A percentile compares a stretch with the other conserved stretches of the same genome.
phyloP scores from a whole-genome alignment of 1,140 invertebrate species.

The Apis florea region DNA sequence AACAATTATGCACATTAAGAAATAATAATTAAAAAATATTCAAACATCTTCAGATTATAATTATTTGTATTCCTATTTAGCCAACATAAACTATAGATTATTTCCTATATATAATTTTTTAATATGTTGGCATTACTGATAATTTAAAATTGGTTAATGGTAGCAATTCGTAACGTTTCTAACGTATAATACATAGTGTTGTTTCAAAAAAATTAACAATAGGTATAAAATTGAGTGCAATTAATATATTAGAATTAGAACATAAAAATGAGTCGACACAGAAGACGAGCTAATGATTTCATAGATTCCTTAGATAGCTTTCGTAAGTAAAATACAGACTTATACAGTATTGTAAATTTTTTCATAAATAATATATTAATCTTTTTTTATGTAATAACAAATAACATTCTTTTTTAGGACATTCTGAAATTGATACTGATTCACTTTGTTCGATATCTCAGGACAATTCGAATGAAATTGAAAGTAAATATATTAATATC shows the following conservation, averaged over 20 bases:
- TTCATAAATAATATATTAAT: background rate
- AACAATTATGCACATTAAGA: background rate
- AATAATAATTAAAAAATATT: background rate
- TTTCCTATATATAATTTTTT: background rate
- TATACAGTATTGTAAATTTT: background rate
- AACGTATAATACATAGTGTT: background rate
- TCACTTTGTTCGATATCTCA: background rate
- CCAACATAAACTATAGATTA: constrained; percentile 10
- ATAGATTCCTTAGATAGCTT: constrained; percentile 44
- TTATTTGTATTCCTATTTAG: background rate
- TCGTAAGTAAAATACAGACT: constrained; percentile 44
- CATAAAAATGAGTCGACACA: constrained; percentile 38
- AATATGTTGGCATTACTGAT: constrained; percentile 34
- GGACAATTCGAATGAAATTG: constrained; percentile 20
- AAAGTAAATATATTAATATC: background rate
- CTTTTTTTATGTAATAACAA: background rate
- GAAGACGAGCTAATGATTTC: constrained; percentile 52
- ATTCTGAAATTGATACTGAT: background rate
- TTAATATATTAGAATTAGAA: background rate
- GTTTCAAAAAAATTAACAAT: background rate
- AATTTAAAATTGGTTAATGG: constrained; percentile 29
- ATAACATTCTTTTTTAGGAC: constrained; percentile 12
- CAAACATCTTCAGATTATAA: background rate
- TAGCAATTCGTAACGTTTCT: background rate
- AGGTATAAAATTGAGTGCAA: background rate